These are phyloP conservation scores for Siphonodentalium dalli DNA, from an alignment of 2,888 invertebrate genomes.

Conservation along the genomic window DNA sequence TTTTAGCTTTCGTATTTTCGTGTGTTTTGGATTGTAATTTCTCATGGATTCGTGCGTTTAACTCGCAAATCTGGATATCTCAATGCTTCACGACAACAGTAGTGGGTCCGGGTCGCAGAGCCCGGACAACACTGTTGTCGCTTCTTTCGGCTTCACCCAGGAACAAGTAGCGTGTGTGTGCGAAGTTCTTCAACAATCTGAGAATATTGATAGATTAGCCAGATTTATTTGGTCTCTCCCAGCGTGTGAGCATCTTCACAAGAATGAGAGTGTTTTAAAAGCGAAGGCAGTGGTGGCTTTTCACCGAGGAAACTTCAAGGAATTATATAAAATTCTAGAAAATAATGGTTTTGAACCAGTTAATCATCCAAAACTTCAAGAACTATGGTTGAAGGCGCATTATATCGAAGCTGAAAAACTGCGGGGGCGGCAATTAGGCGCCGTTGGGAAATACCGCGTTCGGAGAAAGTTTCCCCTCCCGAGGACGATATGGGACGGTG, in stretches of 20 bases:
- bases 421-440: conserved; percentile 85
- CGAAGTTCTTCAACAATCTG: conserved; percentile 94
- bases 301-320: conserved; percentile 83
- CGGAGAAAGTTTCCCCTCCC: conserved; percentile 97
- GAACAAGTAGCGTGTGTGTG: conserved; percentile 99
- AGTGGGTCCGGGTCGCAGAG: conserved; percentile 35
- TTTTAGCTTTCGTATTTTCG: too few species aligned
- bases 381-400: conserved; percentile 96
- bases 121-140: conserved; percentile 55
- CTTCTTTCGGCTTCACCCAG: conserved; percentile 84
- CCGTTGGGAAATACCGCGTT: conserved; percentile 82
- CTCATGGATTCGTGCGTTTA: too few species aligned
- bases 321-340: conserved; percentile 93
- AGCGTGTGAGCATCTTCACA: conserved; percentile 93
- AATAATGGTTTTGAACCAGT: conserved; percentile 92
- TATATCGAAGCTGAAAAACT: conserved; percentile 98
- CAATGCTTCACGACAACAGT: conserved; percentile 45
- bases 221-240: conserved; percentile 97
- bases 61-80: conserved; percentile 26
- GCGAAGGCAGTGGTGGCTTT: conserved; percentile 98
- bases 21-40: too few species aligned
- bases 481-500: conserved; percentile 99
- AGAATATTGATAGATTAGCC: conserved; percentile 94
- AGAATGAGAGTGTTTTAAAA: conserved; percentile 96
- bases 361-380: conserved; percentile 92